These are phyloP conservation scores for Pherbina coryleti DNA, from an alignment of 2,888 invertebrate species.

Conservation along the genomic window DNA sequence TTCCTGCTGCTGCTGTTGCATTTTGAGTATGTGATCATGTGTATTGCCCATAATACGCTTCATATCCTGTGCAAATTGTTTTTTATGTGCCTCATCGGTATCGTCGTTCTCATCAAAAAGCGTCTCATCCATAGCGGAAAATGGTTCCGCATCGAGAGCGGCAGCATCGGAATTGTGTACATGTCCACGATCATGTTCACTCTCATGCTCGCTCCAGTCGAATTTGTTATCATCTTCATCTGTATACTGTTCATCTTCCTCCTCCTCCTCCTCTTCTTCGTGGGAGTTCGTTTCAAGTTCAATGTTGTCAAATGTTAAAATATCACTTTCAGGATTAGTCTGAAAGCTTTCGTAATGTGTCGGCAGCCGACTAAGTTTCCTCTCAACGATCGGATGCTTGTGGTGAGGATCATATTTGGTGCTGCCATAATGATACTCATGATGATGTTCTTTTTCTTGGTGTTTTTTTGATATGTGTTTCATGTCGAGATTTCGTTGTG, in stretches of 20 bases:
- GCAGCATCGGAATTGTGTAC: background rate
- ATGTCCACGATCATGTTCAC: constrained; percentile 2
- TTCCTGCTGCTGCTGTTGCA: constrained; percentile 38
- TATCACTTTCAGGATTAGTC: constrained; percentile 62
- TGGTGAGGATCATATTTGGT: constrained; percentile 58
- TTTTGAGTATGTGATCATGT: constrained; percentile 48
- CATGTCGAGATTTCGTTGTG: constrained; percentile 47
- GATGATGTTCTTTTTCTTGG: constrained; percentile 44
- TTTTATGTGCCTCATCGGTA: constrained; percentile 64
- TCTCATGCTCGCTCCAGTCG: background rate
- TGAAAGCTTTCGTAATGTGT: constrained; percentile 65
- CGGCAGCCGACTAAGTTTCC: constrained; percentile 59
- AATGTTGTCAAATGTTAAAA: constrained; percentile 60
- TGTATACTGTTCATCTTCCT: constrained; percentile 39
- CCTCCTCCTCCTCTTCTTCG: constrained; percentile 52
- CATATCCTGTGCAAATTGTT: constrained; percentile 68
- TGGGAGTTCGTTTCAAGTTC: constrained; percentile 49
- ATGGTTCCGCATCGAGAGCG: constrained; percentile 24
- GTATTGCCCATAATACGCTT: constrained; percentile 68
- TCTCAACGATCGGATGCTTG: constrained; percentile 52
- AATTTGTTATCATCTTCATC: constrained; percentile 24
- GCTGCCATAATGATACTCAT: constrained; percentile 27
- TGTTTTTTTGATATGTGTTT: constrained; percentile 37
- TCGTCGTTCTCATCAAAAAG: constrained; percentile 59
- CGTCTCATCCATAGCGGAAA: constrained; percentile 56